phyloP scores from a whole-genome alignment of 2,888 invertebrate genomes.

The Plebejus anna region DNA sequence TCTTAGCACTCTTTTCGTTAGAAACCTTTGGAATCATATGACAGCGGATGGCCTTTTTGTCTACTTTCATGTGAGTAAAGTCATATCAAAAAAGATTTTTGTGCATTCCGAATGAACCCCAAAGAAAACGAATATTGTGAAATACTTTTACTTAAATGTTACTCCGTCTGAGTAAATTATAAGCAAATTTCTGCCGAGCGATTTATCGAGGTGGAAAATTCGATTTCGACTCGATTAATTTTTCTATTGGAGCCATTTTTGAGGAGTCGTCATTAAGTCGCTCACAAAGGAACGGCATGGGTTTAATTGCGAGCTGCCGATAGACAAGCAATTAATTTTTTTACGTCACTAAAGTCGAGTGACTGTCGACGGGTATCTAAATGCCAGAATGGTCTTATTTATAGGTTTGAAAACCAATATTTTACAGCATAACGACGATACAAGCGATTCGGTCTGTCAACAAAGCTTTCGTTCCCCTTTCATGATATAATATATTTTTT shows the following conservation, averaged over 20 bases:
- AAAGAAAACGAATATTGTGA: neutral
- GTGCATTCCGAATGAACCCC: neutral
- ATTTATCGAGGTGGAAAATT: conserved; percentile 38
- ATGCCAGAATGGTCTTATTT: neutral
- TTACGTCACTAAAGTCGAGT: conserved; percentile 29
- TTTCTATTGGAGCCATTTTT: conserved; percentile 39
- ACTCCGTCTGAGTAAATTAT: conserved; percentile 28
- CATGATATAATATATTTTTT: too few relatives aligned
- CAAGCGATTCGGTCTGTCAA: neutral
- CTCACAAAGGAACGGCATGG: conserved; percentile 41
- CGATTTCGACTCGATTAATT: conserved; percentile 41
- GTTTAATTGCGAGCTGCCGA: conserved; percentile 38
- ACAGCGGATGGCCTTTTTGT: too few relatives aligned
- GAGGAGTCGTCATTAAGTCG: conserved; percentile 43
- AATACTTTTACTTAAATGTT: conserved; percentile 28
- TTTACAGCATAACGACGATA: neutral
- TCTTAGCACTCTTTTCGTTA: too few relatives aligned
- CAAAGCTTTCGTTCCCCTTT: neutral
- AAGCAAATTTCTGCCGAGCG: conserved; percentile 33
- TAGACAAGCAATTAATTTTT: conserved; percentile 31
- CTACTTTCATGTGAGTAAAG: too few relatives aligned
- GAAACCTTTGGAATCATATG: too few relatives aligned
- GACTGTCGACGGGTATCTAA: conserved; percentile 16
- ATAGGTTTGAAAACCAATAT: neutral
- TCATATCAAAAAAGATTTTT: neutral